Base-by-base conservation (phyloP, 2,888 invertebrate genomes). In the Heliconius cydno region DNA sequence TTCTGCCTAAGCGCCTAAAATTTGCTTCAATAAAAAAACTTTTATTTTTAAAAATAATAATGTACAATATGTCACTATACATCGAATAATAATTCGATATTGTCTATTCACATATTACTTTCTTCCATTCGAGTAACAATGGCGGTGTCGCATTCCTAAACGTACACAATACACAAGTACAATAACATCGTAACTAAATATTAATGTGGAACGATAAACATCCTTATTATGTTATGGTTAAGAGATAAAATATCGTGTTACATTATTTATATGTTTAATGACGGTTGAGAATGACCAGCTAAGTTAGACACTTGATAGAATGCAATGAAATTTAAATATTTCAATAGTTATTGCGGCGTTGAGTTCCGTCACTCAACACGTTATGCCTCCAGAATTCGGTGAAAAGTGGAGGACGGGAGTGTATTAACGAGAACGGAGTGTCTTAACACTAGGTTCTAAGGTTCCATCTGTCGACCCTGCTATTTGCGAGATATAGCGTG, bases 101-200 rank as follows among this genome's bases (percentile, higher is more conserved):
- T 75, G 73, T 82, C 38, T 76, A 28, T 66, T 73, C 66, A 73
- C 79, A 78, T 81, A 76, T 28, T 76, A 81, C 81, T 79, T 82
- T 84, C 82, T 80, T 82, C 79, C 76, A 75, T 79, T 73, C 74
- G 65, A 78, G 66, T 72, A 86, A 93, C 93, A 93, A 94, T 93
- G 89, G 91, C 85, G 85, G 83, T 84, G 78, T 83, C 82, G 85
- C 91, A 94, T 93, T 92, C 92, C 91, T 80, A 78, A 79, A 84
- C 88, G 90, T 89, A 88, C 86, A 85, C 84, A 88, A 89, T 92
- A 92, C 91, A 90, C 91, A 87, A 79, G 83, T 85, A 83, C 81
- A 85, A 87, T 85, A 90, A 89, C 88, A 89, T 84, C 83, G 83
- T 85, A 85, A 85, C 85, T 84, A 86, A 87, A 84, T 83, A 82